These are phyloP conservation scores for Stenodera caucasica DNA, from an alignment of 2,888 invertebrate genomes.

Conservation along the genomic window DNA sequence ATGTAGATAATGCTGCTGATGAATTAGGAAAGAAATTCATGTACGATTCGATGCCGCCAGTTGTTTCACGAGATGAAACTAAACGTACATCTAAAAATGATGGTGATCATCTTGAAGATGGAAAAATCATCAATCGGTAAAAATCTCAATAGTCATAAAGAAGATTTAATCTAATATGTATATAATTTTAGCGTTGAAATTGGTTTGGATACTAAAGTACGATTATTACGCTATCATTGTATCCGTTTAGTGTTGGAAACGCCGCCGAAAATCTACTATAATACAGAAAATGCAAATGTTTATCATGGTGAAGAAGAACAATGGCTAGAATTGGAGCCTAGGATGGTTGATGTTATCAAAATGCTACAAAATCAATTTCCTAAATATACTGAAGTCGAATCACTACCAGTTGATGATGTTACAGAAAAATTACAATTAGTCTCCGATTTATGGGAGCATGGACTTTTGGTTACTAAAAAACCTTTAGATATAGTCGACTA, in stretches of 20 bases:
- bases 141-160: background rate
- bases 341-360: constrained; percentile 70
- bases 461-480: constrained; percentile 73
- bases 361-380: constrained; percentile 76
- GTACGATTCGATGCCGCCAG: constrained; percentile 86
- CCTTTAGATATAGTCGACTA: constrained; percentile 32
- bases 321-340: constrained; percentile 72
- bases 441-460: constrained; percentile 80
- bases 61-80: constrained; percentile 67
- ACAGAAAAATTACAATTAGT: constrained; percentile 70
- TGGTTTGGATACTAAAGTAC: constrained; percentile 62
- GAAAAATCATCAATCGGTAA: constrained; percentile 62
- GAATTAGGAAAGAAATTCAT: constrained; percentile 82
- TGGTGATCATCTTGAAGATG: constrained; percentile 68
- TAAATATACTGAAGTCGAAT: constrained; percentile 70
- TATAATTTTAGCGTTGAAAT: constrained; percentile 61
- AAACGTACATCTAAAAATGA: constrained; percentile 72
- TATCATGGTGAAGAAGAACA: constrained; percentile 82
- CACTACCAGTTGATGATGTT: constrained; percentile 67
- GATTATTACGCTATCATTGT: constrained; percentile 61
- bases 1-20: constrained; percentile 82
- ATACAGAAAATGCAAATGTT: constrained; percentile 80
- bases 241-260: constrained; percentile 63
- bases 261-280: constrained; percentile 74
- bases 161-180: background rate